Conservation (phyloP, 64 coral and sea anemone genomes). For the Actinia tenebrosa region DNA sequence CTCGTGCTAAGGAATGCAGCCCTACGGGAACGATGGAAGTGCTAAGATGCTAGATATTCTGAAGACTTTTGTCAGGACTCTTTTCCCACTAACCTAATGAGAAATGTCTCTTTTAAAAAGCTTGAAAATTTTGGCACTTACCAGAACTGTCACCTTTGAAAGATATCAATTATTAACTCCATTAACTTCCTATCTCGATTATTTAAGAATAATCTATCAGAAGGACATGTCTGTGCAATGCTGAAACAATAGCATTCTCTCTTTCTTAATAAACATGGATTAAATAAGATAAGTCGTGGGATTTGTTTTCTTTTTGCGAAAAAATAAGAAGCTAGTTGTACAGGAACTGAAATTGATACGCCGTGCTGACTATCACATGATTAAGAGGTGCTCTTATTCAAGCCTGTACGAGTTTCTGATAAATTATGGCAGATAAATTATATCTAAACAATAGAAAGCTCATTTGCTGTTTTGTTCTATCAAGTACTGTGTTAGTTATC, state of each 20-base stretch:
- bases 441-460: neutral
- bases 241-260: neutral
- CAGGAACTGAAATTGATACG: constrained; percentile 5
- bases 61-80: too few relatives aligned
- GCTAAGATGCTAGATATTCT: too few relatives aligned
- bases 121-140: too few relatives aligned
- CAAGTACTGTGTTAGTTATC: too few relatives aligned
- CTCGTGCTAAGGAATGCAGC: too few relatives aligned
- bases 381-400: neutral
- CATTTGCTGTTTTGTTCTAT: too few relatives aligned
- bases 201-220: neutral
- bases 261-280: neutral
- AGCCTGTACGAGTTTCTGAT: neutral
- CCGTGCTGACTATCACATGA: neutral
- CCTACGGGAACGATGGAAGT: too few relatives aligned
- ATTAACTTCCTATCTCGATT: neutral
- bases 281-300: neutral
- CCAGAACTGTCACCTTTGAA: neutral
- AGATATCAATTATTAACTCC: neutral
- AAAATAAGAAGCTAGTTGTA: neutral
- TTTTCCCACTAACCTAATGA: too few relatives aligned
- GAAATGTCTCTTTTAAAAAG: too few relatives aligned
- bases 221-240: neutral
- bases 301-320: neutral
- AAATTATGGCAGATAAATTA: neutral